These are phyloP conservation scores for Tetramorium parvispinum DNA, from an alignment of 1,140 invertebrate genomes.

Conservation along the genomic window DNA sequence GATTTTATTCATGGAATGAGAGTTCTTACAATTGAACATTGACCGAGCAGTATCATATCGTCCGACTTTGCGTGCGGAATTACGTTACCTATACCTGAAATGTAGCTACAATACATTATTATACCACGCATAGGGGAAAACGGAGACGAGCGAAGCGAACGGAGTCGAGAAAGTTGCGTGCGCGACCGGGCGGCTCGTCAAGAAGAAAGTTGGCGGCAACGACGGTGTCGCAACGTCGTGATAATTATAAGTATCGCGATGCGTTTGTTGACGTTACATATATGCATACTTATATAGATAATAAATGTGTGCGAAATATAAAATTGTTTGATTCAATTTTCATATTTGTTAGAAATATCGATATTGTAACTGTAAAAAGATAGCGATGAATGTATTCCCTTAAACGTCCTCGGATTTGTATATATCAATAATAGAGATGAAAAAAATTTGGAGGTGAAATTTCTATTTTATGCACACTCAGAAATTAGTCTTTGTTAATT, in stretches of 20 bases:
- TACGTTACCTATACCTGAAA: background rate
- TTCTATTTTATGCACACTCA: background rate
- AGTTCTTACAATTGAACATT: background rate
- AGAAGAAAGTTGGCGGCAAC: slow-evolving; percentile 37
- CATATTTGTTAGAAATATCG: background rate
- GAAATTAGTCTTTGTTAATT: too few species aligned
- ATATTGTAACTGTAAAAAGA: background rate
- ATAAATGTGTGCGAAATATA: background rate
- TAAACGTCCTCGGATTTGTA: background rate
- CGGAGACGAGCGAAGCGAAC: background rate
- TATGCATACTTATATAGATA: background rate
- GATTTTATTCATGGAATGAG: background rate
- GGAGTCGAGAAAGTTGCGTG: slow-evolving; percentile 32
- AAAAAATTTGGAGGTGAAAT: background rate
- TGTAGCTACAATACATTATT: background rate
- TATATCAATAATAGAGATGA: background rate
- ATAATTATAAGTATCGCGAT: slow-evolving; percentile 58
- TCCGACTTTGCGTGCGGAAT: background rate
- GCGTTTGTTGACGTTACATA: background rate
- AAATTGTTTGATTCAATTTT: background rate
- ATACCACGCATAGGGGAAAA: background rate
- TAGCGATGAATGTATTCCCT: background rate
- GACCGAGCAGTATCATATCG: background rate
- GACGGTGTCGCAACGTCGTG: background rate
- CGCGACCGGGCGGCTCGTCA: slow-evolving; percentile 13